Percentiles rank a stretch among this genome's conserved stretches.
phyloP scores from a whole-genome alignment of 2,888 invertebrate genomes.

The Volucella inflata region DNA sequence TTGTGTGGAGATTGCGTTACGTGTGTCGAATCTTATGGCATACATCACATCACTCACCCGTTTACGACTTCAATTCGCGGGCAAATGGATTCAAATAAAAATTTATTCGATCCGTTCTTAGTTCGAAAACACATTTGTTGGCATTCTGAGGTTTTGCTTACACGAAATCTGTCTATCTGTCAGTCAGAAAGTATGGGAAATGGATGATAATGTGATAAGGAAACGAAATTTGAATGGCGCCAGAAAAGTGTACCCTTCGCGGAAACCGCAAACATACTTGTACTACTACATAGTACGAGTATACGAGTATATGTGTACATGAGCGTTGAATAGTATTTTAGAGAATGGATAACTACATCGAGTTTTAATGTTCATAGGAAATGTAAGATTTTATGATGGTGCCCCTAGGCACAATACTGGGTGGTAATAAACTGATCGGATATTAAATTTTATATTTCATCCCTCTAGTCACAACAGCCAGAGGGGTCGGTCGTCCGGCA shows the following conservation, averaged over 20 bases:
- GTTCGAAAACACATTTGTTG: constrained; percentile 13
- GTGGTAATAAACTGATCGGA: constrained; percentile 47
- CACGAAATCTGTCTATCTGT: constrained; percentile 19
- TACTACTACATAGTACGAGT: too few relatives aligned
- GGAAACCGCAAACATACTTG: constrained; percentile 9
- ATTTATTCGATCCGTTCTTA: constrained; percentile 47
- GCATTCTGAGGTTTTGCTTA: constrained; percentile 1
- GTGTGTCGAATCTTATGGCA: constrained; percentile 20
- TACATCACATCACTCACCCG: constrained; percentile 14
- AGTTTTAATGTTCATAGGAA: constrained; percentile 31
- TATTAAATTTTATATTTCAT: constrained; percentile 53
- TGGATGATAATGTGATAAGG: constrained; percentile 38
- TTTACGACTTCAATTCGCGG: constrained; percentile 54
- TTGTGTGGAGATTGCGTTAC: constrained; percentile 1
- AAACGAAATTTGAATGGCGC: constrained; percentile 46
- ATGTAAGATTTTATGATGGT: constrained; percentile 30
- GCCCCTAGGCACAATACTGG: background rate
- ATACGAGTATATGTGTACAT: background rate
- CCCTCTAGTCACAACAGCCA: background rate
- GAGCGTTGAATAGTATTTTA: background rate
- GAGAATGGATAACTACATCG: background rate
- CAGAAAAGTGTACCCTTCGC: constrained; percentile 22
- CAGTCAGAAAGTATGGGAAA: background rate
- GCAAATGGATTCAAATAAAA: constrained; percentile 58
- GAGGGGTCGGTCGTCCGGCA: background rate